Percentiles rank a stretch among this genome's conserved stretches.
Evolutionary conservation across 2,113 vertebrate species (phyloP).

Genomic region (Eptesicus fuscus): DNA sequence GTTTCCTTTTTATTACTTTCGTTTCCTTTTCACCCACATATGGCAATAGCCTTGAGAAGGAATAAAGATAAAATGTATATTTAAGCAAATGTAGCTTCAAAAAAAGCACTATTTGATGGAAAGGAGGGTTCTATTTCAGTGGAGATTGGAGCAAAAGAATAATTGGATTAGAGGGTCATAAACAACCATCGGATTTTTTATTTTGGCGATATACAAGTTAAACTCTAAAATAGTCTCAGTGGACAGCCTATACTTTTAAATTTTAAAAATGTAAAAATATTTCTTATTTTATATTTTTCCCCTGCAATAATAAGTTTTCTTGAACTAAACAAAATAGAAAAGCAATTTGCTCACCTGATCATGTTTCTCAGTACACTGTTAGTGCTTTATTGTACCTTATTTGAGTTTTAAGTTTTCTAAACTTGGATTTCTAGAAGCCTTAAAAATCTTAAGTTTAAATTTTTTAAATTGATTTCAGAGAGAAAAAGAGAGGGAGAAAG

Average conservation of each 20-base stretch:
- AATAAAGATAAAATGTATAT: constrained; percentile 9
- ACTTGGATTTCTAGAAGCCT: not conserved
- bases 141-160: not conserved
- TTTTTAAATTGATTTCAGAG: not conserved
- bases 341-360: constrained; percentile 17
- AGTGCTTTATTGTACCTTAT: not conserved
- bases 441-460: not conserved
- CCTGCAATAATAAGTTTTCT: constrained; percentile 28
- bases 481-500: too few species aligned
- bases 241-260: constrained; percentile 1
- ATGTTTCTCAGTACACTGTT: not conserved
- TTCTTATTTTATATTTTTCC: constrained; percentile 40
- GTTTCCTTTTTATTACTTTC: constrained; percentile 33
- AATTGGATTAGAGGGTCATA: not conserved
- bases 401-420: constrained; percentile 40
- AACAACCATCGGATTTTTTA: not conserved
- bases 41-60: not conserved
- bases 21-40: constrained; percentile 17
- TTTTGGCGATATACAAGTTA: constrained; percentile 12
- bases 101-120: not conserved
- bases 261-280: constrained; percentile 29
- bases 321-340: constrained; percentile 38
- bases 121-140: not conserved
- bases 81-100: constrained; percentile 18
- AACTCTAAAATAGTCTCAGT: constrained; percentile 20